Evolutionary conservation across 2,888 invertebrate species (phyloP).

Genomic region (Nycteola revayana): DNA sequence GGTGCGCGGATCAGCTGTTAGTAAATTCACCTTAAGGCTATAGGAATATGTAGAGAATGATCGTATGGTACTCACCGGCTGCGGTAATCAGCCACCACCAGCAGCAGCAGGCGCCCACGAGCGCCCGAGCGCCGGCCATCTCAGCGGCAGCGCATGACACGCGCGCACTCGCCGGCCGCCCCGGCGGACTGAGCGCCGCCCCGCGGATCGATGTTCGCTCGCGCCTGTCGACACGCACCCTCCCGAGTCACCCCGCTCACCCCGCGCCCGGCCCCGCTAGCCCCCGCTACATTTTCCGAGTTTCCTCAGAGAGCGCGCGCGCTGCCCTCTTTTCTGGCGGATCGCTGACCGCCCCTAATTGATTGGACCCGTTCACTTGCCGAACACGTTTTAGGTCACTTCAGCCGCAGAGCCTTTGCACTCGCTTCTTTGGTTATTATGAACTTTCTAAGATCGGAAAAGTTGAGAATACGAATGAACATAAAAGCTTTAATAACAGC

Average conservation of each 20-base stretch:
- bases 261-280: slow-evolving; percentile 57
- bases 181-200: slow-evolving; percentile 73
- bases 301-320: slow-evolving; percentile 81
- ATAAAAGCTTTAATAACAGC: too few relatives aligned
- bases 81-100: slow-evolving; percentile 79
- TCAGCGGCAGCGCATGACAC: slow-evolving; percentile 79
- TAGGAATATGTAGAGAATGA: slow-evolving; percentile 6
- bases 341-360: slow-evolving; percentile 81
- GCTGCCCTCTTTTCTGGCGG: slow-evolving; percentile 79
- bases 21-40: background rate
- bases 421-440: too few relatives aligned
- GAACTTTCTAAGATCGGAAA: too few relatives aligned
- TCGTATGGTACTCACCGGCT: slow-evolving; percentile 70
- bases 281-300: slow-evolving; percentile 72
- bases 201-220: slow-evolving; percentile 65
- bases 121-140: slow-evolving; percentile 82
- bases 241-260: slow-evolving; percentile 48
- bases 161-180: slow-evolving; percentile 81
- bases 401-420: slow-evolving; percentile 37
- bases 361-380: slow-evolving; percentile 75
- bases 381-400: slow-evolving; percentile 78
- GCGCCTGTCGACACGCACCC: slow-evolving; percentile 66
- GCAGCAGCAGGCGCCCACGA: slow-evolving; percentile 78
- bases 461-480: too few relatives aligned
- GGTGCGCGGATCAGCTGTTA: slow-evolving; percentile 59